Evolutionary conservation across 2,888 invertebrate species (phyloP), one percentile per base, ranked within the genome.

Genomic region (Callosobruchus maculatus): DNA sequence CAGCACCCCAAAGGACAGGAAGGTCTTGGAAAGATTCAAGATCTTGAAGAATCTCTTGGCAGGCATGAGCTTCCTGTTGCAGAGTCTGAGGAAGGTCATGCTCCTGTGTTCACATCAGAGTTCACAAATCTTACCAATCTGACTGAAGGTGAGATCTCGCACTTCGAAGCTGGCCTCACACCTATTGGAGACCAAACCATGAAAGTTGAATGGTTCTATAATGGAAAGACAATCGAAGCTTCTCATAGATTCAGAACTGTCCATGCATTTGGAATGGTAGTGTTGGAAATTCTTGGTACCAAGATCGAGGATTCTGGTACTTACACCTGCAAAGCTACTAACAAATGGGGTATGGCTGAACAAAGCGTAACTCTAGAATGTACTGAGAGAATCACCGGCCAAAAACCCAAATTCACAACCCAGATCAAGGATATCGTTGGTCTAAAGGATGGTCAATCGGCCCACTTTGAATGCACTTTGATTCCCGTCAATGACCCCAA

Each of bases 261-360:
- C 20, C 96, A 98, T 85, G 98, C 98, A 20, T 98, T 99, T 86
- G 99, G 99, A 73, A 97, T 97, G 93, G 97, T 98, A 22, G 96
- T 98, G 69, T 90, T 99, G 68, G 99, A 99, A 89, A 96, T 99
- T 80, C 90, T 97, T 21, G 98, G 98, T 77, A 96, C 97, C 0
- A 97, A 96, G 85, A 94, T 94, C 75, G 94, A 95, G 85, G 99
- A 99, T 87, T 93, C 95, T 26, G 98, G 98, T 68, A 92, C 91
- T 30, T 97, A 96, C 85, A 94, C 94, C 0, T 97, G 97, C 85
- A 90, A 93, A 76, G 97, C 97, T 1, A 95, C 94, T 0, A 97
- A 97, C 85, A 93, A 93, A 85, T 96, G 95, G 92, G 97, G 97
- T 70, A 90, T 91, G 80, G 96, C 96, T 72, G 96, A 96, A 89